A percentile compares a stretch with the other conserved stretches of the same genome.
Evolutionary conservation across 2,797 vertebrate genomes (phyloP).

Genomic region (Synanceia verrucosa): DNA sequence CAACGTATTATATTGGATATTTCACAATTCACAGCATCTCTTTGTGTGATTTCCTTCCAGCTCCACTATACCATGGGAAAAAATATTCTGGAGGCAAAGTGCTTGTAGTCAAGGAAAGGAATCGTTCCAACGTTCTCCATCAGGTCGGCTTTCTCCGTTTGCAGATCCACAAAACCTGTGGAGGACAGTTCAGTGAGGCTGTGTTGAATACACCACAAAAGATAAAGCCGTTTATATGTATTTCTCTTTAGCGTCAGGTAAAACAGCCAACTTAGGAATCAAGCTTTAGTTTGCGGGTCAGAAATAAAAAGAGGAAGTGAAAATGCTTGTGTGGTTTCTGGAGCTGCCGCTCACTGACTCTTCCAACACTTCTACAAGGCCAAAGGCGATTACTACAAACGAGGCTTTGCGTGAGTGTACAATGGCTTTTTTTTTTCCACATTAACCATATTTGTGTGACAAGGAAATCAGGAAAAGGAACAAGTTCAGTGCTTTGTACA

Average conservation of each 20-base stretch:
- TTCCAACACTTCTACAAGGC: background rate
- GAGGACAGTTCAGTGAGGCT: conserved; percentile 16
- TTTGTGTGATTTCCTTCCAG: background rate
- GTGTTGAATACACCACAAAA: background rate
- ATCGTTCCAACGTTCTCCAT: conserved; percentile 90
- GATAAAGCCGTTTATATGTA: background rate
- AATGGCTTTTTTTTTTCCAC: background rate
- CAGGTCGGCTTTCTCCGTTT: conserved; percentile 91
- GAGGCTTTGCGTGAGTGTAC: background rate
- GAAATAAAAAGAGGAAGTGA: conserved; percentile 15
- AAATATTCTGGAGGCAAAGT: conserved; percentile 95
- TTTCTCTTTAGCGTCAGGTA: background rate
- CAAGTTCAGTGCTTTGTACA: background rate
- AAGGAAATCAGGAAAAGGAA: conserved; percentile 1
- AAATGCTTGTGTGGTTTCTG: background rate
- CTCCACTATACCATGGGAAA: conserved; percentile 90
- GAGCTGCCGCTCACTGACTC: background rate
- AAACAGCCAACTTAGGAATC: background rate
- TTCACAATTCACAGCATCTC: background rate
- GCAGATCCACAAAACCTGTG: conserved; percentile 95
- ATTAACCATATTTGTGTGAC: background rate
- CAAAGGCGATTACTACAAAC: background rate
- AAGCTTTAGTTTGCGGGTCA: background rate
- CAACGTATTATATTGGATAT: background rate
- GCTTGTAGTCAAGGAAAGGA: conserved; percentile 97